phyloP scores from a whole-genome alignment of 2,888 invertebrate species.

The Thera britannica region DNA sequence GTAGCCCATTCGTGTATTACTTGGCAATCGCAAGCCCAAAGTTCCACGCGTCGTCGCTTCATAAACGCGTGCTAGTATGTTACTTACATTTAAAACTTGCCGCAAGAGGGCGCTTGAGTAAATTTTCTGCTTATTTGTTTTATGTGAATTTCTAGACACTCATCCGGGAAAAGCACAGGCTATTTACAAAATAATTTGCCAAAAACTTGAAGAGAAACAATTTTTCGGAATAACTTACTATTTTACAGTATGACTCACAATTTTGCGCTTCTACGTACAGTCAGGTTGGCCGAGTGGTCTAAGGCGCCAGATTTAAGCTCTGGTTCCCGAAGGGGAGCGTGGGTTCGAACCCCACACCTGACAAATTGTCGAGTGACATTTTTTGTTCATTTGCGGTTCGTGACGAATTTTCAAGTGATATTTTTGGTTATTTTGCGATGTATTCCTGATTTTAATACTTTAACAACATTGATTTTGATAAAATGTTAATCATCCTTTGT shows the following conservation, averaged over 20 bases:
- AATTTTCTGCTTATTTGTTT: background rate
- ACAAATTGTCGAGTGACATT: conserved; percentile 58
- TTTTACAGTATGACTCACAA: conserved; percentile 21
- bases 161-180: no score
- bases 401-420: no score
- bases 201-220: no score
- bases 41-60: no score
- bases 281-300: conserved; percentile 93
- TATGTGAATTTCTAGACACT: background rate
- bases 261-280: conserved; percentile 47
- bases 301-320: conserved; percentile 94
- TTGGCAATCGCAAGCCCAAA: background rate
- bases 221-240: no score
- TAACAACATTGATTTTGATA: no score
- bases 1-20: background rate
- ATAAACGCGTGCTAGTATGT: background rate
- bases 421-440: no score
- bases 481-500: no score
- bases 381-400: background rate
- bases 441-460: no score
- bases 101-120: conserved; percentile 10
- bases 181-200: no score
- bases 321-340: conserved; percentile 92
- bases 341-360: conserved; percentile 94
- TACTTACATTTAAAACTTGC: background rate